Base-by-base conservation (phyloP, 2,888 invertebrate species). In the Drosophila multiciliata region DNA sequence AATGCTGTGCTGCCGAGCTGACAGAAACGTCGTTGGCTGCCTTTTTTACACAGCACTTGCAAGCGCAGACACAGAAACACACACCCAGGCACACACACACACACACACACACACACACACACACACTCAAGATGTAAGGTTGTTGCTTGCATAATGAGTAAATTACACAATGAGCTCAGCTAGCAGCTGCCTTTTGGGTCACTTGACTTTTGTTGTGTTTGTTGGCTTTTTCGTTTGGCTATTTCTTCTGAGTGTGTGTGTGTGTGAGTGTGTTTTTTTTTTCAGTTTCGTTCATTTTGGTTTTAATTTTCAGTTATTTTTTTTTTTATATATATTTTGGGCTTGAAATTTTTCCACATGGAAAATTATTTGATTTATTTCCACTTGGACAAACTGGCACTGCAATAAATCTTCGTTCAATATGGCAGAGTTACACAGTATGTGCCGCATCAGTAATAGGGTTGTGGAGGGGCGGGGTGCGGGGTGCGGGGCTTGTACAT, bases 361-460 rank as follows among this genome's bases (percentile, higher is more conserved):
- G 85, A 86, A 91, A 91, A 91, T 86, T 91, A 89, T 91, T 91
- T 91, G 91, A 91, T 91, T 91, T 91, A 91, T 91, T 91, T 90
- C 75, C 86, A 90, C 85, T 91, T 91, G 91, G 89, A 91, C 90
- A 91, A 82, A 84, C 78, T 91, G 87, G 87, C 91, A 91, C 77
- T 82, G 90, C 83, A 90, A 91, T 91, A 91, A 91, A 91, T 91
- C 91, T 91, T 91, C 89, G 86, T 91, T 91, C 91, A 91, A 91
- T 91, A 87, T 89, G 84, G 76, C 86, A 86, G 80, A 89, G 85
- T 72, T 73, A 71, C 80, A 79, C 66, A 65, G 81, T 61, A 23
- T 45, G 59, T 54, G 71, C 35, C 63, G 60, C 59, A 65, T 53
- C 64, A 40, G 52, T 9, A 58, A 17, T 45, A 40, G 11, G 35